Base-by-base conservation (phyloP, 64 coral and sea anemone species). In the Exaiptasia diaphana region DNA sequence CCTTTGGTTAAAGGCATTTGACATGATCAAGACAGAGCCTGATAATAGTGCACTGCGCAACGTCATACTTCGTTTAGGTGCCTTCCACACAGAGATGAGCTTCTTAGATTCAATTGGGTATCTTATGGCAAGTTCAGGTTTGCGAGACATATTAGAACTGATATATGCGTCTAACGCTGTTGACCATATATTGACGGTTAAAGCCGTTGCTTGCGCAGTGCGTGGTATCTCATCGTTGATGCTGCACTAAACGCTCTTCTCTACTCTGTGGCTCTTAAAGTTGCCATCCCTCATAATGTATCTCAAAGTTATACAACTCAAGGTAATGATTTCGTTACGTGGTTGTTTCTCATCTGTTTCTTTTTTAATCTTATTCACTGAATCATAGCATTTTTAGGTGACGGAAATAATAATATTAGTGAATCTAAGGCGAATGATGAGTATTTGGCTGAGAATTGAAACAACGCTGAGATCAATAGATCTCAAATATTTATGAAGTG, bases 81-180 rank as follows among this genome's bases (percentile, higher is more conserved):
- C 43, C 17, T 73, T 73, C 45, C 37, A 73, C 39, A 23, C 2
- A 11, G 74, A 77, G 74, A 77, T 77, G 46, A 77, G 74, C 48
- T 77, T 77, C 55, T 27, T 77, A 14, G 74, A 50, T 27, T 50
- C 41, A 25, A 77, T 77, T 54, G 74, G 74, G 24, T 50, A 77
- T 35, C 74, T 77, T 43, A 77, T 54, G 74, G 49, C 42, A 15
- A 27, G 30, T 17, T 77, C 74, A 30, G 74, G 74, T 33, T 49
- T 53, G 28, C 5, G 28, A 77, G 74, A 77, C n/a, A n/a, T n/a
- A n/a, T n/a, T 46, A 46, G 43, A 46, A 46, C 43, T 46, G 5
- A 46, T 46, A 46, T 46, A 46, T 46, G 43, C 43, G 15, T 46
- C 43, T 5, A 46, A 7, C 43, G 43, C 43, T 5, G 43, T 46